Percentiles rank a stretch among this genome's conserved stretches.
These are phyloP conservation scores for Muschampia plurimacula DNA, from an alignment of 2,888 invertebrate genomes.

Conservation along the genomic window DNA sequence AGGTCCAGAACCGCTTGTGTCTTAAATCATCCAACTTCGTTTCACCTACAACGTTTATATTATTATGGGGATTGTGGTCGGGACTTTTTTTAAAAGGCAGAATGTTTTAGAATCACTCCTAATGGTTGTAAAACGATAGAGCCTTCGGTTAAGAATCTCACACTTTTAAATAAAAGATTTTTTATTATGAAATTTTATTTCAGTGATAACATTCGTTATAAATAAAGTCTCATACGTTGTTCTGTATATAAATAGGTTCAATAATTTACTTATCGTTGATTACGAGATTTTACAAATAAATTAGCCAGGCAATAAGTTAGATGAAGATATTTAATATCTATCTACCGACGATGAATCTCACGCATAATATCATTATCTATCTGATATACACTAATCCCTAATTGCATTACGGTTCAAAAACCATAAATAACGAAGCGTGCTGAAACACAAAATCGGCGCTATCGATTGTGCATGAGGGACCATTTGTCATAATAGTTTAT, in stretches of 20 bases:
- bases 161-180: neutral
- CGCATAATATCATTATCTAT: neutral
- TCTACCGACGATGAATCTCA: neutral
- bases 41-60: constrained; percentile 53
- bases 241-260: too few species aligned
- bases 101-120: neutral
- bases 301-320: neutral
- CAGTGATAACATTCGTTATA: neutral
- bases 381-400: neutral
- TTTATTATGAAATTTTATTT: neutral
- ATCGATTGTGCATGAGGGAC: constrained; percentile 51
- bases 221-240: too few species aligned
- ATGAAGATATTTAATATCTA: neutral
- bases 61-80: constrained; percentile 49
- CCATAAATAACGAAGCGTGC: constrained; percentile 60
- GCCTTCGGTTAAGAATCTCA: constrained; percentile 3
- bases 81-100: constrained; percentile 38
- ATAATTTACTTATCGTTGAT: too few species aligned
- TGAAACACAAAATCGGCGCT: constrained; percentile 21
- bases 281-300: too few species aligned
- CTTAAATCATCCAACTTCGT: constrained; percentile 62
- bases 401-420: constrained; percentile 35
- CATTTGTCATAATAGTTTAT: constrained; percentile 75
- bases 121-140: constrained; percentile 17
- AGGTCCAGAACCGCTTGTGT: constrained; percentile 55